Evolutionary conservation across 2,113 vertebrate genomes (phyloP).

Genomic region (Eidolon helvum): DNA sequence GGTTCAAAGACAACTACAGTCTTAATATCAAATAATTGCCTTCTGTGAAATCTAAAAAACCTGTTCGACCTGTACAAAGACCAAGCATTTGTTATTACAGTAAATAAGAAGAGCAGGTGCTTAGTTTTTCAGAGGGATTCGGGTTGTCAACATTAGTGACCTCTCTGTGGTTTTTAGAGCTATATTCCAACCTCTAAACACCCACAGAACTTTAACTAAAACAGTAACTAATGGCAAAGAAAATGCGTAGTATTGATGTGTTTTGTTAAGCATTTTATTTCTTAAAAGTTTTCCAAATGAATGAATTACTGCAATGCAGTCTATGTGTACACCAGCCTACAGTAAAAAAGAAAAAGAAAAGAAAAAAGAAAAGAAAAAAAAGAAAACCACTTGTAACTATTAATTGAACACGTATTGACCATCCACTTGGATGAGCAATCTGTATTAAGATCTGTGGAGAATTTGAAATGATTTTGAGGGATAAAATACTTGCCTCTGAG

Average conservation of each 20-base stretch:
- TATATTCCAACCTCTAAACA: background rate
- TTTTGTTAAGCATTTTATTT: conserved; percentile 34
- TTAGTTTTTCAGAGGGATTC: conserved; percentile 65
- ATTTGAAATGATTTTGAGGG: conserved; percentile 4
- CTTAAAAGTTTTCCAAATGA: conserved; percentile 32
- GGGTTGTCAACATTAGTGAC: conserved; percentile 50
- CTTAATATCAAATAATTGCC: conserved; percentile 44
- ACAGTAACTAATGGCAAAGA: background rate
- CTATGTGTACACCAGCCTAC: background rate
- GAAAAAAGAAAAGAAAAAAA: background rate
- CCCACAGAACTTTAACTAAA: conserved; percentile 32
- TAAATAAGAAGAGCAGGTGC: conserved; percentile 79
- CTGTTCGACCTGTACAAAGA: conserved; percentile 58
- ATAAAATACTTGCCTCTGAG: background rate
- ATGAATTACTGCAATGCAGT: background rate
- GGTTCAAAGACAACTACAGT: conserved; percentile 44
- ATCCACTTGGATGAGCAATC: background rate
- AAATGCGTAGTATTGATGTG: background rate
- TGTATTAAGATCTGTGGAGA: background rate
- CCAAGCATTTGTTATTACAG: conserved; percentile 73
- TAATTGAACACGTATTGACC: background rate
- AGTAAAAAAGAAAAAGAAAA: background rate
- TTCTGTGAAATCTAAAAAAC: conserved; percentile 70
- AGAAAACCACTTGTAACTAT: background rate
- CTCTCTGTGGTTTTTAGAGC: conserved; percentile 55